These are phyloP conservation scores for Prochilodus magdalenae DNA, from an alignment of 2,113 vertebrate species.

Conservation along the genomic window DNA sequence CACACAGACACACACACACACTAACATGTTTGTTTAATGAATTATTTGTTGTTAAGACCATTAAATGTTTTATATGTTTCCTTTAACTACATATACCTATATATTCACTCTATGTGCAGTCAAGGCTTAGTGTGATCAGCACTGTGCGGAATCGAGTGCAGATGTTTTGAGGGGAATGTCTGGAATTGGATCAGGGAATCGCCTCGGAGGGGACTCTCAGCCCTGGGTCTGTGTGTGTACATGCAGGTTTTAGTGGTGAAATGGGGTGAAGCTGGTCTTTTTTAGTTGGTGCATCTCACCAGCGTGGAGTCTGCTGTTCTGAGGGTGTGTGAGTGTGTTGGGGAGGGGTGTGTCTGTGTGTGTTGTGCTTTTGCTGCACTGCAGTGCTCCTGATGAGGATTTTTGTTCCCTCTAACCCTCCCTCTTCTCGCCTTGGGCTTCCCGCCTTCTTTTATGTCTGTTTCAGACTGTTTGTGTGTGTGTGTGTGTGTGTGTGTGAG, in stretches of 20 bases:
- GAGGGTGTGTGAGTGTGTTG: constrained; percentile 45
- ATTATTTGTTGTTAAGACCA: too few relatives aligned
- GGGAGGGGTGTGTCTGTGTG: not conserved
- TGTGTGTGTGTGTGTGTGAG: not conserved
- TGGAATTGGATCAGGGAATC: too few relatives aligned
- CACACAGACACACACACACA: too few relatives aligned
- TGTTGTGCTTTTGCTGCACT: constrained; percentile 76
- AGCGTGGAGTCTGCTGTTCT: not conserved
- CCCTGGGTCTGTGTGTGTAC: too few relatives aligned
- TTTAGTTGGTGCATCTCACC: not conserved
- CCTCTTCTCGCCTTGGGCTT: constrained; percentile 39
- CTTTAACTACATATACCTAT: too few relatives aligned
- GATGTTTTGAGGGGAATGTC: too few relatives aligned
- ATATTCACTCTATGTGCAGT: too few relatives aligned
- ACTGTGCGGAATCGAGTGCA: too few relatives aligned
- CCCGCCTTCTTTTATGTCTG: constrained; percentile 45
- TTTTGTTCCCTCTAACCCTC: constrained; percentile 50
- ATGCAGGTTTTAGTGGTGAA: not conserved
- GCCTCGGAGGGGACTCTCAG: too few relatives aligned
- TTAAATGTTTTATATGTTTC: too few relatives aligned
- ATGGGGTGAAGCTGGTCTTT: not conserved
- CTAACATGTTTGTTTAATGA: too few relatives aligned
- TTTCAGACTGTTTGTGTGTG: not conserved
- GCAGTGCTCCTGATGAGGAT: constrained; percentile 67
- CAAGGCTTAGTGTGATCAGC: too few relatives aligned